Conservation (phyloP, 2,797 vertebrate species). For the Novumbra hubbsi region DNA sequence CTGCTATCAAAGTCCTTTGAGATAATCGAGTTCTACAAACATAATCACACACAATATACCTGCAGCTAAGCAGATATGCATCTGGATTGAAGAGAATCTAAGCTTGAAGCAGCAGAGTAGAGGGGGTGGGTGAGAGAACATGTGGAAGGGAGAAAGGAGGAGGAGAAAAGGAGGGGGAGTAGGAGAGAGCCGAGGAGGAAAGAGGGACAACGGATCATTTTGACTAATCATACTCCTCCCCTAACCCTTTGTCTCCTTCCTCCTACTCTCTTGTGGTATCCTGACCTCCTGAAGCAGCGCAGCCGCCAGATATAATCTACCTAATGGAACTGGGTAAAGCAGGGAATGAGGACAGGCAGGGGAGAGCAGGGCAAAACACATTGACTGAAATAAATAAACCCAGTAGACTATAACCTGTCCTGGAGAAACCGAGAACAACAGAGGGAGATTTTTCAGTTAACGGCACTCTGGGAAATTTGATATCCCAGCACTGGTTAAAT, state of each 20-base stretch:
- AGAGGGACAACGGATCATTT: not conserved
- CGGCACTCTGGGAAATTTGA: not conserved
- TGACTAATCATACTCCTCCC: not conserved
- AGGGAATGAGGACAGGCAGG: slow-evolving; percentile 30
- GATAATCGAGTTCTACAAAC: not conserved
- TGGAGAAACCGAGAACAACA: not conserved
- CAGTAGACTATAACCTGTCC: not conserved
- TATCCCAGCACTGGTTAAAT: too few relatives aligned
- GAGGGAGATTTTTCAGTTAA: slow-evolving; percentile 33
- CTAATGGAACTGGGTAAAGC: slow-evolving; percentile 49
- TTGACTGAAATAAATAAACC: not conserved
- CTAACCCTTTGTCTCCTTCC: not conserved
- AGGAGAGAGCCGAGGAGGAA: not conserved
- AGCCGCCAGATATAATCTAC: slow-evolving; percentile 40
- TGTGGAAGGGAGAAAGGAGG: not conserved
- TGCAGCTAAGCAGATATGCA: not conserved
- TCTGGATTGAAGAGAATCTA: not conserved
- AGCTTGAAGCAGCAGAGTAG: not conserved
- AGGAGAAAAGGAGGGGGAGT: not conserved
- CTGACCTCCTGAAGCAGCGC: slow-evolving; percentile 44
- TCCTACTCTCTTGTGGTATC: slow-evolving; percentile 28
- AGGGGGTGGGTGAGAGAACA: not conserved
- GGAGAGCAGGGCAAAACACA: slow-evolving; percentile 9
- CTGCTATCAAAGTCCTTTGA: slow-evolving; percentile 16
- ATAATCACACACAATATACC: not conserved